phyloP scores from a whole-genome alignment of 2,113 vertebrate species.

The Hippocampus guttulatus region DNA sequence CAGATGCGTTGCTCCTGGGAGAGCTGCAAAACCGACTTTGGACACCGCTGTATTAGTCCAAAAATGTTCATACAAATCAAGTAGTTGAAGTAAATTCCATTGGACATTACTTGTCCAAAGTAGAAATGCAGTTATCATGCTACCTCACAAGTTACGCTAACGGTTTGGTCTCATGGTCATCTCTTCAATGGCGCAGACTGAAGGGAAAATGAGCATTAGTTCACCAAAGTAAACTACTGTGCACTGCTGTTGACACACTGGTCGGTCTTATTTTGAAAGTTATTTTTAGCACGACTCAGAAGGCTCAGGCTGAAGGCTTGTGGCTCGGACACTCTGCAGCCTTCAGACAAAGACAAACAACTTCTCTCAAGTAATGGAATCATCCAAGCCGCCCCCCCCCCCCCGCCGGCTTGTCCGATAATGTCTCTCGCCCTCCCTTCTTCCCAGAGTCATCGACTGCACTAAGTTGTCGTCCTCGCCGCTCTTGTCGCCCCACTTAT shows the following conservation, averaged over 20 bases:
- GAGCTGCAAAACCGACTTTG: too few relatives aligned
- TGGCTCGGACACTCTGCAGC: slow-evolving; percentile 42
- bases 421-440: slow-evolving; percentile 41
- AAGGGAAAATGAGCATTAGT: background rate
- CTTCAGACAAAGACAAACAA: slow-evolving; percentile 39
- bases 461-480: slow-evolving; percentile 52
- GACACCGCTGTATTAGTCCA: background rate
- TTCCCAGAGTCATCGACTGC: slow-evolving; percentile 57
- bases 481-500: slow-evolving; percentile 45
- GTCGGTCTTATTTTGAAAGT: slow-evolving; percentile 23
- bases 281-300: slow-evolving; percentile 35
- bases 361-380: slow-evolving; percentile 50
- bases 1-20: too few relatives aligned
- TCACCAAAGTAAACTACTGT: background rate
- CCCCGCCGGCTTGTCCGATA: slow-evolving; percentile 25
- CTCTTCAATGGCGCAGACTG: background rate
- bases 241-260: slow-evolving; percentile 22
- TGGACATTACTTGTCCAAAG: background rate
- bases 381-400: slow-evolving; percentile 35
- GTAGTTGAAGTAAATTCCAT: background rate
- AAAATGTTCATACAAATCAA: background rate
- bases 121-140: background rate
- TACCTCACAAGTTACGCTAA: background rate
- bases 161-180: background rate
- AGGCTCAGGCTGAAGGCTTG: slow-evolving; percentile 43